A percentile compares a stretch with the other conserved stretches of the same genome.
Conservation (phyloP, 2,888 invertebrate species). For the Steinernema carpocapsae region DNA sequence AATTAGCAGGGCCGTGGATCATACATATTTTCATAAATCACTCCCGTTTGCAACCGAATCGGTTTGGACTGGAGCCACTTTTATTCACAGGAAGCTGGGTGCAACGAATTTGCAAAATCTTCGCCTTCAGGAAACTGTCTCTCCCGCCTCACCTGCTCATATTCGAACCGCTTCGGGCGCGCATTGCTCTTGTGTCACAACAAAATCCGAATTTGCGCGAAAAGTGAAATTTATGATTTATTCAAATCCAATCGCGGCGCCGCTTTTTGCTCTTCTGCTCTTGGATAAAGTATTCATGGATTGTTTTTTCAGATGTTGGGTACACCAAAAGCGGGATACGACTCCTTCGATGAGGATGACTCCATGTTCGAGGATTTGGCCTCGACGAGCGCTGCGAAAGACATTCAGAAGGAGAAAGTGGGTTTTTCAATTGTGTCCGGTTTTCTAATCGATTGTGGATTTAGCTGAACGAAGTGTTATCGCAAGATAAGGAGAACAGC, state of each 20-base stretch:
- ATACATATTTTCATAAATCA: too few species aligned
- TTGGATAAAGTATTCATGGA: background rate
- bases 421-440: too few species aligned
- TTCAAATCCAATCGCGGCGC: background rate
- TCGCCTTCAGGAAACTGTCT: too few species aligned
- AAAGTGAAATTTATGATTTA: background rate
- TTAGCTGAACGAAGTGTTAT: too few species aligned
- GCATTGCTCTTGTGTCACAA: background rate
- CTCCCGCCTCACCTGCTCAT: too few species aligned
- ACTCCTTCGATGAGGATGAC: slow-evolving; percentile 29
- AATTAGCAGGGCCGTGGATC: too few species aligned
- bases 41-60: too few species aligned
- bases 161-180: too few species aligned
- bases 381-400: background rate
- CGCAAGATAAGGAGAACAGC: background rate
- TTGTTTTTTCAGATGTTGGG: slow-evolving; percentile 3
- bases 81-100: too few species aligned
- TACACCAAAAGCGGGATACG: background rate
- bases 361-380: background rate
- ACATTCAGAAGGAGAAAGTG: background rate
- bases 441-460: too few species aligned
- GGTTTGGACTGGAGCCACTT: too few species aligned
- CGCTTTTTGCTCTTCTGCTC: background rate
- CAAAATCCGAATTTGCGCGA: slow-evolving; percentile 9
- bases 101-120: too few species aligned